phyloP scores from a whole-genome alignment of 2,888 invertebrate species.

The Cryptus viduatorius region DNA sequence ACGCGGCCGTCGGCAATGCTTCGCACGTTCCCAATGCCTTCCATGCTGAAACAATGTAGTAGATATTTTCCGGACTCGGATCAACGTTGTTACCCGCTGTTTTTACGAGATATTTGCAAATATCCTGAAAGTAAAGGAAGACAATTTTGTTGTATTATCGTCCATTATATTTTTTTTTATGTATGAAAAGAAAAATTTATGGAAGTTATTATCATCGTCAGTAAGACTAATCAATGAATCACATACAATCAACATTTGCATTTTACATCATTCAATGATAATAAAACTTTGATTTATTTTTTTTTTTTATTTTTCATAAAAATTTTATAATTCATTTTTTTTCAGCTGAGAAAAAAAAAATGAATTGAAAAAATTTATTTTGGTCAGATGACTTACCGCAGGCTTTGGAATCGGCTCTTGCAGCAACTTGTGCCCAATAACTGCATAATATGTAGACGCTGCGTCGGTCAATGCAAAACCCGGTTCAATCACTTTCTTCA shows the following conservation, averaged over 20 bases:
- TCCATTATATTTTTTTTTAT: conserved; percentile 27
- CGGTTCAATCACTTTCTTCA: conserved; percentile 80
- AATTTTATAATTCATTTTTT: conserved; percentile 60
- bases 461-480: conserved; percentile 86
- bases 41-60: conserved; percentile 89
- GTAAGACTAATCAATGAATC: conserved; percentile 84
- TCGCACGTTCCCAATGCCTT: conserved; percentile 87
- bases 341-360: conserved; percentile 13
- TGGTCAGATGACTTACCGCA: conserved; percentile 85
- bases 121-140: conserved; percentile 80
- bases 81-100: conserved; percentile 79
- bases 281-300: conserved; percentile 23
- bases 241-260: conserved; percentile 73
- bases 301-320: conserved; percentile 67
- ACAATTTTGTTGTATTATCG: not conserved
- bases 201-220: conserved; percentile 72
- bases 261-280: conserved; percentile 77
- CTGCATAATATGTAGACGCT: conserved; percentile 90
- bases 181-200: conserved; percentile 16
- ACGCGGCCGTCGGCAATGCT: conserved; percentile 86
- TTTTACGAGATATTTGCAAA: conserved; percentile 85
- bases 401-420: conserved; percentile 87
- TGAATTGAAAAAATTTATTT: not conserved
- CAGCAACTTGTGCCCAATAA: conserved; percentile 90
- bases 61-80: conserved; percentile 85